A percentile compares a stretch with the other conserved stretches of the same genome.
Conservation (phyloP, 2,797 vertebrate genomes). For the Ctenochaetus hawaiiensis region DNA sequence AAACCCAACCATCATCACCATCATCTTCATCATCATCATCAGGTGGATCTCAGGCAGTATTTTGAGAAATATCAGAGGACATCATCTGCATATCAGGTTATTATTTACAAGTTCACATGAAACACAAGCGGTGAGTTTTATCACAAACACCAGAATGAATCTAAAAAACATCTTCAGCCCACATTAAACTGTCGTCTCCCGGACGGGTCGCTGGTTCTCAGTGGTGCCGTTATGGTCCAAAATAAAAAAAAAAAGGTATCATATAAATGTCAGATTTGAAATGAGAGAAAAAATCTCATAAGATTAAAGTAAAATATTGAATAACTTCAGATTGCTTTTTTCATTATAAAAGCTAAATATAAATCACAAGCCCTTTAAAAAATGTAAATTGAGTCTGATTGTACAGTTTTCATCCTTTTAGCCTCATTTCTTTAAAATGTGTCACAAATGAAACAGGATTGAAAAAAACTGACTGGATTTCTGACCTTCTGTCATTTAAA, state of each 20-base stretch:
- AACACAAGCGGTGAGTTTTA: slow-evolving; percentile 37
- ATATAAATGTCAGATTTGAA: background rate
- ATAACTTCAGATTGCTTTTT: too few relatives aligned
- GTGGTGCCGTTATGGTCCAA: background rate
- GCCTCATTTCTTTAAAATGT: too few relatives aligned
- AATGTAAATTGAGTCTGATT: too few relatives aligned
- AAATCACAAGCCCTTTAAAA: too few relatives aligned
- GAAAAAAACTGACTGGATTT: too few relatives aligned
- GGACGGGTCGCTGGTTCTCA: background rate
- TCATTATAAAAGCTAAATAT: too few relatives aligned
- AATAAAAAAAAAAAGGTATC: background rate
- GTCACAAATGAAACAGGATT: too few relatives aligned
- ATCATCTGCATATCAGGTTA: slow-evolving; percentile 27
- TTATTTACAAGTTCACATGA: slow-evolving; percentile 75
- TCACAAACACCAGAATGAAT: slow-evolving; percentile 29
- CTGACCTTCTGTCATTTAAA: too few relatives aligned
- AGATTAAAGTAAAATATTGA: too few relatives aligned
- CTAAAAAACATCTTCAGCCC: background rate
- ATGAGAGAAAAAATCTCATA: too few relatives aligned
- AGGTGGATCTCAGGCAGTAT: slow-evolving; percentile 35
- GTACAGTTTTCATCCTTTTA: too few relatives aligned
- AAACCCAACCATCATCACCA: slow-evolving; percentile 1
- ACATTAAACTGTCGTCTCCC: background rate
- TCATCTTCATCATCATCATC: slow-evolving; percentile 6
- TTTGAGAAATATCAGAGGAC: slow-evolving; percentile 13